phyloP scores from a whole-genome alignment of 2,113 vertebrate genomes.

The Ancistrus triradiatus region DNA sequence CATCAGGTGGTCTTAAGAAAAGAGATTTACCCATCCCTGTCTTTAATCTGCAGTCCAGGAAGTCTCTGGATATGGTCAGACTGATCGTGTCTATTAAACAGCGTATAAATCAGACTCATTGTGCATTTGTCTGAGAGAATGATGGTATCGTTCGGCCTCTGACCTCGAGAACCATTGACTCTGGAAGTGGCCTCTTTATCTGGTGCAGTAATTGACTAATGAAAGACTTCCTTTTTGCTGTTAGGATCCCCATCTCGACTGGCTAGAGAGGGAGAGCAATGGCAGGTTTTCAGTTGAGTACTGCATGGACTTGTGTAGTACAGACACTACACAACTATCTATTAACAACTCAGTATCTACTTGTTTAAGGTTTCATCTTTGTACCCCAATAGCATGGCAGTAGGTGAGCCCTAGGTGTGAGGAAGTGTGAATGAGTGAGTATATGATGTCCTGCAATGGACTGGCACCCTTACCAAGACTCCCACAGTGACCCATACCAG shows the following conservation, averaged over 20 bases:
- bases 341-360: no score
- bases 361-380: background rate
- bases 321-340: no score
- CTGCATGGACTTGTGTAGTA: background rate
- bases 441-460: no score
- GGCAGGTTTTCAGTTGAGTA: no score
- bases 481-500: no score
- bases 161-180: slow-evolving; percentile 61
- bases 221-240: slow-evolving; percentile 70
- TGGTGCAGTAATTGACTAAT: slow-evolving; percentile 71
- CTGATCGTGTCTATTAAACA: slow-evolving; percentile 56
- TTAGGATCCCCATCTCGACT: slow-evolving; percentile 52
- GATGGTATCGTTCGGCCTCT: slow-evolving; percentile 68
- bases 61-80: background rate
- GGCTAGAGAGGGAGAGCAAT: no score
- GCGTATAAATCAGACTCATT: slow-evolving; percentile 61
- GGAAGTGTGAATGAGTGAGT: no score
- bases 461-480: no score
- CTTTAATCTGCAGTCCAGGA: background rate
- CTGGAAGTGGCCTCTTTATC: slow-evolving; percentile 71
- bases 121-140: slow-evolving; percentile 56
- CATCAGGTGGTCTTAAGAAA: background rate
- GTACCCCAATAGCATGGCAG: no score
- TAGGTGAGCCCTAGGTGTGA: no score
- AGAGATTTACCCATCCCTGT: slow-evolving; percentile 5